Evolutionary conservation across 1,140 invertebrate species (phyloP).

Genomic region (Caenorhabditis elegans): DNA sequence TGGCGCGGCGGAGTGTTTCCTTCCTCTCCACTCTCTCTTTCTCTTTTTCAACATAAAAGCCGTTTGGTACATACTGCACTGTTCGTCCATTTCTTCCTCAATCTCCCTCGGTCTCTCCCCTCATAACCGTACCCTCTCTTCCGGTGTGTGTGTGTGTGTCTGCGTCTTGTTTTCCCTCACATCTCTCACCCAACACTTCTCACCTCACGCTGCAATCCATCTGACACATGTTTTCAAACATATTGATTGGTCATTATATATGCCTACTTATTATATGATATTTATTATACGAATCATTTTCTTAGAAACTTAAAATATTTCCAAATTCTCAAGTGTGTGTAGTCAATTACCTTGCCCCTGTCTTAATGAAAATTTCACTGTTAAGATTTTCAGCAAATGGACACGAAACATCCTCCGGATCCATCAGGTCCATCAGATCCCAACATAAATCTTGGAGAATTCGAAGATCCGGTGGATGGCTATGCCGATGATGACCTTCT

Average conservation of each 20-base stretch:
- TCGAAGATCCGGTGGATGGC: constrained; percentile 58
- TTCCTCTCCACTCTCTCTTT: background rate
- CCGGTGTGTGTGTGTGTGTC: background rate
- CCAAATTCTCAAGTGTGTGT: too few relatives aligned
- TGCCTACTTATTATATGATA: background rate
- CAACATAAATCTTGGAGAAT: constrained; percentile 12
- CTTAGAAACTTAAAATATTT: too few relatives aligned
- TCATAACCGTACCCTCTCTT: constrained; percentile 14
- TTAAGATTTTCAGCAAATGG: background rate
- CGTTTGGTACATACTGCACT: constrained; percentile 19
- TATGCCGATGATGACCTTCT: constrained; percentile 65
- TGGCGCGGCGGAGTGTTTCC: background rate
- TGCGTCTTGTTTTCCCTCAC: background rate
- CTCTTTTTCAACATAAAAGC: constrained; percentile 9
- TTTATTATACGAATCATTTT: too few relatives aligned
- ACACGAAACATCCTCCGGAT: background rate
- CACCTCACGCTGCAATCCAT: constrained; percentile 11
- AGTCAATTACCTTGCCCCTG: too few relatives aligned
- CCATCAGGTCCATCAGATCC: background rate
- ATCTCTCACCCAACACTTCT: background rate
- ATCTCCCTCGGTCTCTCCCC: background rate
- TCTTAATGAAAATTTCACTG: too few relatives aligned
- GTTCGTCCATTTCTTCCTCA: background rate
- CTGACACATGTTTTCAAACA: constrained; percentile 28
- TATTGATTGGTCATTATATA: constrained; percentile 18